phyloP scores from a whole-genome alignment of 2,797 vertebrate species.

The Poeciliopsis turneri region DNA sequence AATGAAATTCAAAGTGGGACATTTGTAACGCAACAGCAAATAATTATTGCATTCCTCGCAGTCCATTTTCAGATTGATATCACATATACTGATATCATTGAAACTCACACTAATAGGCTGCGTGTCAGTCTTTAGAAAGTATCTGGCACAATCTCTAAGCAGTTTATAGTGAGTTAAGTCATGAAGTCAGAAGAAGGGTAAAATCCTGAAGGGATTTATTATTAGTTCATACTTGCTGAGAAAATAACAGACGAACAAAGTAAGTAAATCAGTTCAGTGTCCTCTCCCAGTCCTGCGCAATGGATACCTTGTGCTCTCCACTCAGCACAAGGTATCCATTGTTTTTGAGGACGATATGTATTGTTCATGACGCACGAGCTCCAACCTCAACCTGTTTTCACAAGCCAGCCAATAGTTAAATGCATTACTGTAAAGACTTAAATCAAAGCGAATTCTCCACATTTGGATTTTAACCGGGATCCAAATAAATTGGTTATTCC shows the following conservation, averaged over 20 bases:
- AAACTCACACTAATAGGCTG: no score
- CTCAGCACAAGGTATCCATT: conserved; percentile 55
- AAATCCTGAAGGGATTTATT: conserved; percentile 4
- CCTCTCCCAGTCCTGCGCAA: not conserved
- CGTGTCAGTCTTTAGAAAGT: not conserved
- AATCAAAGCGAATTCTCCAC: conserved; percentile 32
- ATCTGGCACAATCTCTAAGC: not conserved
- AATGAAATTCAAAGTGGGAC: not conserved
- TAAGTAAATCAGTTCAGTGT: conserved; percentile 24
- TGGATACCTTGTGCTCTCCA: no score
- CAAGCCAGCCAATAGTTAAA: conserved; percentile 52
- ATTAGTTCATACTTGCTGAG: conserved; percentile 1
- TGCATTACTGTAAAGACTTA: conserved; percentile 25
- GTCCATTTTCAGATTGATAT: not conserved
- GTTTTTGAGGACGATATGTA: conserved; percentile 46
- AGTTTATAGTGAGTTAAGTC: not conserved
- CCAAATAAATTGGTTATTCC: not conserved
- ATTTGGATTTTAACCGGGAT: not conserved
- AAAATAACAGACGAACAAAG: conserved; percentile 14
- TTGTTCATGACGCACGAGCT: conserved; percentile 52
- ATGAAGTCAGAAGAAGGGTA: not conserved
- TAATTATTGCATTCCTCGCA: not conserved
- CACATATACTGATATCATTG: not conserved
- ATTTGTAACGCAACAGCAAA: not conserved
- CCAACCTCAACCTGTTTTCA: conserved; percentile 42